phyloP scores from a whole-genome alignment of 2,797 vertebrate species.

The Adelosebastes latens region DNA sequence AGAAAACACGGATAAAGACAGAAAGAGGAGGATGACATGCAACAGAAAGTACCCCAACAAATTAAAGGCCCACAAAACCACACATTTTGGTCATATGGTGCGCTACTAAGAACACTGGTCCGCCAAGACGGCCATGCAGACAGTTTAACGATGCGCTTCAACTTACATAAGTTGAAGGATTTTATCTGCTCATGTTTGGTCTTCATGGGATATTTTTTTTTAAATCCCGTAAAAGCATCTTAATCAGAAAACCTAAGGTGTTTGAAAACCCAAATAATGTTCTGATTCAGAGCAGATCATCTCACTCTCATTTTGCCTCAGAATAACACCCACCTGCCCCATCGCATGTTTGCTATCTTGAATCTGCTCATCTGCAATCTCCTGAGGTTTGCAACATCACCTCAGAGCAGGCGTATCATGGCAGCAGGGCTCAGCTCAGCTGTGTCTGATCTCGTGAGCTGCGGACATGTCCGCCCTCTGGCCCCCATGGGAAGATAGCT shows the following conservation, averaged over 20 bases:
- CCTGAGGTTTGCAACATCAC: constrained; percentile 66
- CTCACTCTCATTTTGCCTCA: constrained; percentile 21
- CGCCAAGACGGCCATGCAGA: neutral
- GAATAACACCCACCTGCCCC: constrained; percentile 34
- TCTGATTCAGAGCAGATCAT: constrained; percentile 26
- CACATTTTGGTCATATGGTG: neutral
- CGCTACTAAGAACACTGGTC: neutral
- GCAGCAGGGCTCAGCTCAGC: constrained; percentile 10
- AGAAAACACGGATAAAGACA: neutral
- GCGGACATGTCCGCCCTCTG: constrained; percentile 58
- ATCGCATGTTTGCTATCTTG: constrained; percentile 51
- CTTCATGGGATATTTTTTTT: constrained; percentile 19
- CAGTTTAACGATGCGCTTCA: neutral
- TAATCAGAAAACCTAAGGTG: constrained; percentile 23
- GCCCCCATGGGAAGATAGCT: constrained; percentile 69
- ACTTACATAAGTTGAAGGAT: constrained; percentile 18
- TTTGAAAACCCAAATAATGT: constrained; percentile 53
- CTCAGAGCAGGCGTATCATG: constrained; percentile 40
- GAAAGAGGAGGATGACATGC: neutral
- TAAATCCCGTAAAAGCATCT: constrained; percentile 10
- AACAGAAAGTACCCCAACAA: neutral
- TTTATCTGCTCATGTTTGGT: constrained; percentile 49
- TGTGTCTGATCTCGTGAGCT: constrained; percentile 66
- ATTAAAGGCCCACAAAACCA: neutral
- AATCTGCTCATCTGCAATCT: constrained; percentile 61